Evolutionary conservation across 2,888 invertebrate species (phyloP).

Genomic region (Hirtodrosophila duncani): DNA sequence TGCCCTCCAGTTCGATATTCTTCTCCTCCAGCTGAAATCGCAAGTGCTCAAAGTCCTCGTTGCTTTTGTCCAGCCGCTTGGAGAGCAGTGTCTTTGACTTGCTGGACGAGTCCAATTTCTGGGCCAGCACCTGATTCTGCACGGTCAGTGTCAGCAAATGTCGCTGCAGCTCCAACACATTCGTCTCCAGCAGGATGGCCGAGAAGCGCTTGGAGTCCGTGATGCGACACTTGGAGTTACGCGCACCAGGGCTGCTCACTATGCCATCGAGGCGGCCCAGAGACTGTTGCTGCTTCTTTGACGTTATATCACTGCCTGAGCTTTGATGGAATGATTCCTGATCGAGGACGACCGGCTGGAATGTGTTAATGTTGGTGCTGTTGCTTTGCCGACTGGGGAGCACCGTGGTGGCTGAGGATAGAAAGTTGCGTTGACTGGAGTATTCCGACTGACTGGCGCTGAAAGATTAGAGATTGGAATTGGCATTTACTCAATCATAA

Average conservation of each 20-base stretch:
- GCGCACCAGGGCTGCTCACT: slow-evolving; percentile 82
- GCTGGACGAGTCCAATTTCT: slow-evolving; percentile 84
- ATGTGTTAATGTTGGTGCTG: slow-evolving; percentile 56
- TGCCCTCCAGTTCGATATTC: slow-evolving; percentile 90
- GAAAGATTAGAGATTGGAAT: not conserved
- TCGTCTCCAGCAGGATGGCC: slow-evolving; percentile 90
- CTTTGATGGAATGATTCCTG: slow-evolving; percentile 75
- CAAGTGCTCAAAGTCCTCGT: slow-evolving; percentile 89
- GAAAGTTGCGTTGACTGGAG: slow-evolving; percentile 75
- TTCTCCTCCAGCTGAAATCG: slow-evolving; percentile 90
- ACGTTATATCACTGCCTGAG: slow-evolving; percentile 69
- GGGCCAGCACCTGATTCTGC: slow-evolving; percentile 89
- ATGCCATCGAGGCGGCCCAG: slow-evolving; percentile 85
- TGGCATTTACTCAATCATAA: no score
- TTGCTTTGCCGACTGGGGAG: slow-evolving; percentile 61
- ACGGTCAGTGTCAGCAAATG: slow-evolving; percentile 89
- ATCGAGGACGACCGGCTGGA: slow-evolving; percentile 56
- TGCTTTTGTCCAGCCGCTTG: slow-evolving; percentile 85
- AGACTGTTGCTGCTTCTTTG: slow-evolving; percentile 32
- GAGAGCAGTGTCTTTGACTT: slow-evolving; percentile 83
- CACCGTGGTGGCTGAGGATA: slow-evolving; percentile 75
- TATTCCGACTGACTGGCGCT: slow-evolving; percentile 73
- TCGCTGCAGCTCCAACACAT: slow-evolving; percentile 89
- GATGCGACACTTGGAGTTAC: slow-evolving; percentile 82
- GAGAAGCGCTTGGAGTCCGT: slow-evolving; percentile 87